Conservation (phyloP, 2,113 vertebrate genomes). For the Rhabdomys dilectus region DNA sequence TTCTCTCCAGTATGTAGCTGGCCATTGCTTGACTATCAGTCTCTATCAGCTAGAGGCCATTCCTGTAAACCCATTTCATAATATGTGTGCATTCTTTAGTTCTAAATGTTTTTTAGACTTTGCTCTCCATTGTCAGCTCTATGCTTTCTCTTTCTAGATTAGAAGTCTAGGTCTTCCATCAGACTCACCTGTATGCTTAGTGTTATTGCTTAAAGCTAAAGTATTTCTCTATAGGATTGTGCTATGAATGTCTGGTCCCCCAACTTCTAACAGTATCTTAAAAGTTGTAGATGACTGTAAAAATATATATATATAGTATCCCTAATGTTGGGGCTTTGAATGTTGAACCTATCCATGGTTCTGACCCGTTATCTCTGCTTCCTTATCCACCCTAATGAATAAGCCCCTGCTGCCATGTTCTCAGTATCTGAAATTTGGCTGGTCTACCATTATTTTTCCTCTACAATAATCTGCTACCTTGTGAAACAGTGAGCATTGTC, state of each 20-base stretch:
- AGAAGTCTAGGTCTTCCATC: constrained; percentile 28
- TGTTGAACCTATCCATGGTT: background rate
- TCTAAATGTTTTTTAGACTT: background rate
- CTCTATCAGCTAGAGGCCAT: background rate
- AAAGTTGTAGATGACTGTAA: background rate
- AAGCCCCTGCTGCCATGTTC: background rate
- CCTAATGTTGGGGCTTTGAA: background rate
- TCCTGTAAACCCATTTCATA: background rate
- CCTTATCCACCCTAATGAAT: background rate
- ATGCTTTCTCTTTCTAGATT: constrained; percentile 12
- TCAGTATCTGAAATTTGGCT: background rate
- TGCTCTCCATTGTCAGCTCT: background rate
- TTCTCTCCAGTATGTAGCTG: background rate
- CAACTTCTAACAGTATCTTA: background rate
- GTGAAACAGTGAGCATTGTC: background rate
- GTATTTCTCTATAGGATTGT: background rate
- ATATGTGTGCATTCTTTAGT: background rate
- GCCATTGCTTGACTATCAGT: background rate
- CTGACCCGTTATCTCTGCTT: background rate
- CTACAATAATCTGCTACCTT: background rate
- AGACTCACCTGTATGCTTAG: background rate
- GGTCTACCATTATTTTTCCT: background rate
- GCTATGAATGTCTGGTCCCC: background rate
- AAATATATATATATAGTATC: background rate
- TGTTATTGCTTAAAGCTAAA: background rate